Percentiles rank a stretch among this genome's conserved stretches.
These are phyloP conservation scores for Drosophila engyochracea DNA, from an alignment of 2,888 invertebrate species.

Conservation along the genomic window DNA sequence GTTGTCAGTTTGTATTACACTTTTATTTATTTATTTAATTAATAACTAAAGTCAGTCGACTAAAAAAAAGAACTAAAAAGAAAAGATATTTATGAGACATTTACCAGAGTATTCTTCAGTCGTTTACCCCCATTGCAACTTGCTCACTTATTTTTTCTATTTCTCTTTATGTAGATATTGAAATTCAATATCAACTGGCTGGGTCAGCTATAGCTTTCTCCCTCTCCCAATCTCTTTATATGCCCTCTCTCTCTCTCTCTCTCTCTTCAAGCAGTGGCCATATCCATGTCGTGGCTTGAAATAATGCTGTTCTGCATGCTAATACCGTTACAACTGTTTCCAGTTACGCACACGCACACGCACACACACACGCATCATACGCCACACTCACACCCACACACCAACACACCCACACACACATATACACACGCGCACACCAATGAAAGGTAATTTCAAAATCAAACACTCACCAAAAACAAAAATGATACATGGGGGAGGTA, in stretches of 20 bases:
- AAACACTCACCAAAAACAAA: conserved; percentile 57
- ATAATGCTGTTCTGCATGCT: conserved; percentile 34
- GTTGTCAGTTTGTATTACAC: neutral
- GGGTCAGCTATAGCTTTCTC: conserved; percentile 4
- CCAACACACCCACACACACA: conserved; percentile 3
- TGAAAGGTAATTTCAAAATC: conserved; percentile 83
- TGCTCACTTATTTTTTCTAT: neutral
- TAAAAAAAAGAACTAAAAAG: neutral
- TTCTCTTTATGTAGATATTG: conserved; percentile 61
- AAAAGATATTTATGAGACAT: neutral
- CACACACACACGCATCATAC: conserved; percentile 23
- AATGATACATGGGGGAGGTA: neutral
- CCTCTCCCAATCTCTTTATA: neutral
- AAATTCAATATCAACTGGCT: conserved; percentile 67
- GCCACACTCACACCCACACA: conserved; percentile 7
- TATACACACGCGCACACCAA: conserved; percentile 38
- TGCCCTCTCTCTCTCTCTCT: neutral
- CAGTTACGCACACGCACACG: conserved; percentile 36
- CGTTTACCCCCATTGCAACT: neutral
- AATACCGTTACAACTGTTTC: conserved; percentile 54
- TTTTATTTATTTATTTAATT: neutral
- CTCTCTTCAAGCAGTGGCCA: conserved; percentile 47
- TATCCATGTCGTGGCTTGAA: conserved; percentile 19
- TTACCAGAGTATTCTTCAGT: neutral
- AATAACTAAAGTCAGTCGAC: too few relatives aligned